phyloP scores from a whole-genome alignment of 1,140 invertebrate species.

The Nomia melanderi region DNA sequence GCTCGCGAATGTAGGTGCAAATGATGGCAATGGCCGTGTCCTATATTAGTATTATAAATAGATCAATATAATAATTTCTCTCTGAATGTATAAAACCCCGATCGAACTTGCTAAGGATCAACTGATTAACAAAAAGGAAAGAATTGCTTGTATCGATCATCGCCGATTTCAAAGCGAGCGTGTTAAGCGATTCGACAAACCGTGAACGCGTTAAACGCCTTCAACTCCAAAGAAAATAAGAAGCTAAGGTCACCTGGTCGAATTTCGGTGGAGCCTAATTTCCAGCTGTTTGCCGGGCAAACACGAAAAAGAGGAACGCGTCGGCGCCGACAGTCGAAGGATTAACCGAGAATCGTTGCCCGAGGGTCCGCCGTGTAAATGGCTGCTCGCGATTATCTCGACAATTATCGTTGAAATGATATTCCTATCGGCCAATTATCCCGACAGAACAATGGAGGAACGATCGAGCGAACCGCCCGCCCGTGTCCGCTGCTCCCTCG shows the following conservation, averaged over 20 bases:
- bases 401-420: neutral
- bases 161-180: too few relatives aligned
- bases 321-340: neutral
- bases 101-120: too few relatives aligned
- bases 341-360: neutral
- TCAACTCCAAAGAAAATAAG: too few relatives aligned
- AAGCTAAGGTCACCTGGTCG: neutral
- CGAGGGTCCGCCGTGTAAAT: slow-evolving; percentile 5
- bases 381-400: neutral
- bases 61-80: too few relatives aligned
- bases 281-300: neutral
- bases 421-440: neutral
- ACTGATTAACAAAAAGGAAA: too few relatives aligned
- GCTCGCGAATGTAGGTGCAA: too few relatives aligned
- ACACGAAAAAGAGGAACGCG: neutral
- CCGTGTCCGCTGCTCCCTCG: neutral
- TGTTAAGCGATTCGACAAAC: neutral
- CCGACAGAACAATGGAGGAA: slow-evolving; percentile 14
- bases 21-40: too few relatives aligned
- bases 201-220: neutral
- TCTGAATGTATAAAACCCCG: too few relatives aligned
- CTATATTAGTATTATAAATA: too few relatives aligned
- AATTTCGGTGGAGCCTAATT: neutral
- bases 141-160: too few relatives aligned
- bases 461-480: neutral